phyloP scores from a whole-genome alignment of 2,888 invertebrate genomes.

The Ophioninae sp. region DNA sequence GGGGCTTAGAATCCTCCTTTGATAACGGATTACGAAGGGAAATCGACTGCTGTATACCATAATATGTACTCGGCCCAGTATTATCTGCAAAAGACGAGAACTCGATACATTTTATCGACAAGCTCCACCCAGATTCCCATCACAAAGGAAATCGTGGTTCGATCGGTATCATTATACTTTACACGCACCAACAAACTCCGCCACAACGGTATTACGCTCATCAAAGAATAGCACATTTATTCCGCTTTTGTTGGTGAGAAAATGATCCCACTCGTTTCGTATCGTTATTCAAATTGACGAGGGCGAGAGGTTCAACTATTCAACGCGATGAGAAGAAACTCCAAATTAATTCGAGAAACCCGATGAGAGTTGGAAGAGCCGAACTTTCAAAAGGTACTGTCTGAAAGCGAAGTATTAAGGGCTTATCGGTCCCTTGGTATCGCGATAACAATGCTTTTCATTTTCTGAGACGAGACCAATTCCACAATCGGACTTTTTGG shows the following conservation, averaged over 20 bases:
- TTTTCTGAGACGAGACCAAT: background rate
- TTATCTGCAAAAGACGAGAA: slow-evolving; percentile 10
- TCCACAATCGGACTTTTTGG: background rate
- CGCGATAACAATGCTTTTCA: background rate
- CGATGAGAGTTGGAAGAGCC: background rate
- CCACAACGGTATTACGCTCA: background rate
- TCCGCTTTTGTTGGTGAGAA: background rate
- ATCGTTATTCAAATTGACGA: slow-evolving; percentile 31
- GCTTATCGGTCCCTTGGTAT: background rate
- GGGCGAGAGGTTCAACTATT: slow-evolving; percentile 7
- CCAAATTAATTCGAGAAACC: slow-evolving; percentile 17
- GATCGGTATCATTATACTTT: slow-evolving; percentile 10
- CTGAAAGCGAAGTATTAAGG: background rate
- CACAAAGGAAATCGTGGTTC: slow-evolving; percentile 1
- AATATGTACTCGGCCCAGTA: slow-evolving; percentile 9
- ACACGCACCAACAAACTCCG: background rate
- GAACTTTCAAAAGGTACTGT: background rate
- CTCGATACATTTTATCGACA: slow-evolving; percentile 23
- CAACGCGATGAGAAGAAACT: background rate
- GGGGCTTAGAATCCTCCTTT: slow-evolving; percentile 65
- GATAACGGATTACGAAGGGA: slow-evolving; percentile 68
- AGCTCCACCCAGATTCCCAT: slow-evolving; percentile 7
- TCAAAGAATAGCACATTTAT: slow-evolving; percentile 7
- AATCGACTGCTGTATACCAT: slow-evolving; percentile 24
- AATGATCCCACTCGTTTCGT: slow-evolving; percentile 1